Conservation (phyloP, 1,140 invertebrate species). For the Eciton burchellii region DNA sequence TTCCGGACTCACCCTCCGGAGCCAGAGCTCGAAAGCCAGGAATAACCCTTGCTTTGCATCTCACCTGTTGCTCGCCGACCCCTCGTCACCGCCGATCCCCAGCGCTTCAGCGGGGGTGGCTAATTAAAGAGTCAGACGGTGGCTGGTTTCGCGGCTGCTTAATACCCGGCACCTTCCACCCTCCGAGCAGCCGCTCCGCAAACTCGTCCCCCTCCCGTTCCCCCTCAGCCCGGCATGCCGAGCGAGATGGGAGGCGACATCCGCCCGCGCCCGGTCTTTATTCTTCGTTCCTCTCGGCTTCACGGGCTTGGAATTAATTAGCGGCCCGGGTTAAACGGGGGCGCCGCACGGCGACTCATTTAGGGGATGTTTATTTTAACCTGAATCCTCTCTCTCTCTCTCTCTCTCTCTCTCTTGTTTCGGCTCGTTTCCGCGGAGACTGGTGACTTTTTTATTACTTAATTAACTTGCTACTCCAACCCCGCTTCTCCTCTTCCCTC, state of each 20-base stretch:
- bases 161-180: slow-evolving; percentile 78
- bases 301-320: slow-evolving; percentile 84
- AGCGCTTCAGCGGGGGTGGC: slow-evolving; percentile 70
- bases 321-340: slow-evolving; percentile 76
- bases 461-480: slow-evolving; percentile 79
- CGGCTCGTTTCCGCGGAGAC: slow-evolving; percentile 35
- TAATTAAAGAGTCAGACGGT: slow-evolving; percentile 85
- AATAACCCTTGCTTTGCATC: slow-evolving; percentile 86
- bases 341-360: slow-evolving; percentile 80
- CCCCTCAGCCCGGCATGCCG: background rate
- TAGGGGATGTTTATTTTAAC: slow-evolving; percentile 84
- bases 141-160: slow-evolving; percentile 81
- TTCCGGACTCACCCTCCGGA: slow-evolving; percentile 33
- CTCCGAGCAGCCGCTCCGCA: slow-evolving; percentile 28
- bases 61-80: slow-evolving; percentile 84
- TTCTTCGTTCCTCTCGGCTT: slow-evolving; percentile 81
- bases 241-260: slow-evolving; percentile 56
- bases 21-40: slow-evolving; percentile 75
- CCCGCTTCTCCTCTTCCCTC: slow-evolving; percentile 67
- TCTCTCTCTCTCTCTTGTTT: slow-evolving; percentile 20
- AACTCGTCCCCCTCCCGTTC: slow-evolving; percentile 24
- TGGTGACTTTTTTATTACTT: slow-evolving; percentile 84
- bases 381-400: slow-evolving; percentile 76
- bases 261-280: slow-evolving; percentile 31
- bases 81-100: slow-evolving; percentile 77